Evolutionary conservation across 2,888 invertebrate genomes (phyloP).

Genomic region (Patella caerulea): DNA sequence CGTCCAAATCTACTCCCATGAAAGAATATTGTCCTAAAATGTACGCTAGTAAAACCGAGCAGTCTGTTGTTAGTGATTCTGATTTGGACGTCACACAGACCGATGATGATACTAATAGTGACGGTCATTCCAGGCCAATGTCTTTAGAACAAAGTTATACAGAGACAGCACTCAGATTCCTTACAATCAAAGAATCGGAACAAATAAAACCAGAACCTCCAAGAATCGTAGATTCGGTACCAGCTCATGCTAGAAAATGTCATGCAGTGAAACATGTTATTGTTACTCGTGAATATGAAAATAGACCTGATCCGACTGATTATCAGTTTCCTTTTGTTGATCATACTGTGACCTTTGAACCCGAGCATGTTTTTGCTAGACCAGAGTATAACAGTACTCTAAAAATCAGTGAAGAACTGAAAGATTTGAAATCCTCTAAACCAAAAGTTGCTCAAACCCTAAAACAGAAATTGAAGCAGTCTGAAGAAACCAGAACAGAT

Average conservation of each 20-base stretch:
- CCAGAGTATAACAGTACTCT: constrained; percentile 65
- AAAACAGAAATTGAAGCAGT: constrained; percentile 47
- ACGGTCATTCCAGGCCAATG: constrained; percentile 17
- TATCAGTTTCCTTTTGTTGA: constrained; percentile 55
- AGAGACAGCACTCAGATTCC: background rate
- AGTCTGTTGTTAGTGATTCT: constrained; percentile 40
- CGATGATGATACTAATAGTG: background rate
- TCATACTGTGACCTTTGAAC: constrained; percentile 31
- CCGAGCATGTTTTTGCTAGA: constrained; percentile 58
- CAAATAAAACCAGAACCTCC: background rate
- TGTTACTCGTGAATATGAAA: constrained; percentile 52
- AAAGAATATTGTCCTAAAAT: constrained; percentile 17
- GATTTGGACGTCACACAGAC: background rate
- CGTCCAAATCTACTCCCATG: constrained; percentile 29
- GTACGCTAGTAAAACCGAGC: constrained; percentile 37
- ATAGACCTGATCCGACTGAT: constrained; percentile 36
- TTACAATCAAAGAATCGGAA: background rate
- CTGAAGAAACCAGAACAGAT: constrained; percentile 47
- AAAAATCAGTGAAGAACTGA: constrained; percentile 53
- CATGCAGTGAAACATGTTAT: constrained; percentile 12
- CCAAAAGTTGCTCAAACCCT: constrained; percentile 53
- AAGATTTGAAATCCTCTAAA: constrained; percentile 43
- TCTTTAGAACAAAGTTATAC: background rate
- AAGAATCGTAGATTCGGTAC: background rate
- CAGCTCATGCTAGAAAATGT: background rate